Evolutionary conservation across 2,888 invertebrate genomes (phyloP).

Genomic region (Pimpla rufipes): DNA sequence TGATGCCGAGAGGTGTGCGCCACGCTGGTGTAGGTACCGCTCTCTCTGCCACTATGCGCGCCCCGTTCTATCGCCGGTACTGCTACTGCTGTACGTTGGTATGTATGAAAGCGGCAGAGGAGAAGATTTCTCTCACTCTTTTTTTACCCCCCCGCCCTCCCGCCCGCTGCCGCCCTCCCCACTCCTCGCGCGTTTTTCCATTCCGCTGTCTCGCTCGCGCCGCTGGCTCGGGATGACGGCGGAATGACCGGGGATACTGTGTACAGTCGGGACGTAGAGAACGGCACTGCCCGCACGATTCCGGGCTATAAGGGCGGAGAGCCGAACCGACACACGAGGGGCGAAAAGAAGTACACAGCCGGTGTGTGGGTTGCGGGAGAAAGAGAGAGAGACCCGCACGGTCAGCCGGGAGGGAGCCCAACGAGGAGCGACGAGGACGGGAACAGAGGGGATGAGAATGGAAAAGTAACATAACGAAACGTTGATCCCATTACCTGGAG

Average conservation of each 20-base stretch:
- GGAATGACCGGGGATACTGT: conserved; percentile 57
- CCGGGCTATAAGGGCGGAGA: conserved; percentile 55
- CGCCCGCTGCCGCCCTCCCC: no score
- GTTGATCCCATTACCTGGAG: conserved; percentile 85
- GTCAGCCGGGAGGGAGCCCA: conserved; percentile 62
- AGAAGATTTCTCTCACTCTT: conserved; percentile 48
- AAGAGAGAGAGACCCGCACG: conserved; percentile 65
- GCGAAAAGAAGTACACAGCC: conserved; percentile 61
- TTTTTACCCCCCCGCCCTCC: neutral
- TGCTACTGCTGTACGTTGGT: conserved; percentile 35
- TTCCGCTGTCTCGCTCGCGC: conserved; percentile 30
- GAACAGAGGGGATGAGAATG: conserved; percentile 81
- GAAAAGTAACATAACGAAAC: conserved; percentile 85
- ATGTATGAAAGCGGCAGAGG: conserved; percentile 51
- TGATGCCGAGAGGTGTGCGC: conserved; percentile 49
- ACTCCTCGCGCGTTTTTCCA: conserved; percentile 10
- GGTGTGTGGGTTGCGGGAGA: conserved; percentile 10
- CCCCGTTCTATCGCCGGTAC: conserved; percentile 19
- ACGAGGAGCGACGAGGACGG: neutral
- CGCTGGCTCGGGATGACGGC: conserved; percentile 51
- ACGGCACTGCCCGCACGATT: conserved; percentile 52
- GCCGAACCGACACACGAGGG: conserved; percentile 75
- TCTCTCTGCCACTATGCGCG: neutral
- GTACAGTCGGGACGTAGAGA: conserved; percentile 27
- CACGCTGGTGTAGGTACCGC: conserved; percentile 44